phyloP scores from a whole-genome alignment of 2,888 invertebrate genomes.

The Xanthorhoe designata region DNA sequence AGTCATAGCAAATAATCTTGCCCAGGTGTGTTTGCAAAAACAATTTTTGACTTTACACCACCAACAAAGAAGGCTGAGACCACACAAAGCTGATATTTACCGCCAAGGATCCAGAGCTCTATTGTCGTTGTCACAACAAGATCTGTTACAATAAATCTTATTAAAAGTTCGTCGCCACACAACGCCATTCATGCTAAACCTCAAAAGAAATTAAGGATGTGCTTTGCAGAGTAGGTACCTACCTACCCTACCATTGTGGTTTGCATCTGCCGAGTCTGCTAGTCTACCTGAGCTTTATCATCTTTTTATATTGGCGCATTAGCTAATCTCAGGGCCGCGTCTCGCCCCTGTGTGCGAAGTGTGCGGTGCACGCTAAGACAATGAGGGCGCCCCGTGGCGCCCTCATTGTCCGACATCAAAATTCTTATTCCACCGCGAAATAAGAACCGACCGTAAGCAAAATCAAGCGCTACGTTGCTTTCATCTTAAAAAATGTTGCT shows the following conservation, averaged over 20 bases:
- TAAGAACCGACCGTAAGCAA: too few species aligned
- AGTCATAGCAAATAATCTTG: slow-evolving; percentile 29
- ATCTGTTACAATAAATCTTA: slow-evolving; percentile 86
- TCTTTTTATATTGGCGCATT: slow-evolving; percentile 12
- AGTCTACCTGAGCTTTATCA: slow-evolving; percentile 29
- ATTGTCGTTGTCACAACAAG: slow-evolving; percentile 84
- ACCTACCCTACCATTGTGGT: slow-evolving; percentile 68
- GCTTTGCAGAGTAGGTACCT: slow-evolving; percentile 55
- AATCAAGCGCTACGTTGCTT: too few species aligned
- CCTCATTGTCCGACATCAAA: too few species aligned
- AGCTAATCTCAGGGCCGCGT: slow-evolving; percentile 24
- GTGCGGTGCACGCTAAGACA: too few species aligned
- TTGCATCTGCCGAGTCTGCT: slow-evolving; percentile 49
- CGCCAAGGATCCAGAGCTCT: slow-evolving; percentile 67
- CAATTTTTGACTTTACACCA: slow-evolving; percentile 69
- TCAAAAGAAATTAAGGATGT: slow-evolving; percentile 66
- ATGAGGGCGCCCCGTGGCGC: too few species aligned
- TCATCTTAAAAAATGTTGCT: too few species aligned
- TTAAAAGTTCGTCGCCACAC: slow-evolving; percentile 75
- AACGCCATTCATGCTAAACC: slow-evolving; percentile 73
- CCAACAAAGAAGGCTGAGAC: slow-evolving; percentile 66
- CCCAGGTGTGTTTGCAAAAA: slow-evolving; percentile 72
- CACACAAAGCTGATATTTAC: slow-evolving; percentile 79
- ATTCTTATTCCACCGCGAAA: too few species aligned
- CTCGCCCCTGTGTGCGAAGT: too few species aligned